Percentiles rank a stretch among this genome's conserved stretches.
Evolutionary conservation across 1,140 invertebrate species (phyloP).

Genomic region (Diorhabda elongata): DNA sequence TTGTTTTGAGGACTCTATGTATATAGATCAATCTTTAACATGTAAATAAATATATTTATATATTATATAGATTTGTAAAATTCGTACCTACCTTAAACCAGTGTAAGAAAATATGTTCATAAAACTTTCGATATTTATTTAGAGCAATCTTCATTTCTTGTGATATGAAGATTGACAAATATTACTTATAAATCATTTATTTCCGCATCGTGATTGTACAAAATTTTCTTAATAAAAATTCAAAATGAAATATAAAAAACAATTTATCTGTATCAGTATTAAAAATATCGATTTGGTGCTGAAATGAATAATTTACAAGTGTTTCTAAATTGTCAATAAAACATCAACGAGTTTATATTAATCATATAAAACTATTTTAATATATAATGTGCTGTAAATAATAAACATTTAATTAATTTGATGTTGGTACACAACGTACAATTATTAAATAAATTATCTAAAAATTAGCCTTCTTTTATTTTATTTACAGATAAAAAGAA

Average conservation of each 20-base stretch:
- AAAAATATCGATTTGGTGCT: slow-evolving; percentile 27
- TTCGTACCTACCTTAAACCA: slow-evolving; percentile 27
- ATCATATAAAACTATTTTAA: slow-evolving; percentile 44
- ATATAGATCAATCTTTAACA: slow-evolving; percentile 29
- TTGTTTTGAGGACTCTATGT: slow-evolving; percentile 24
- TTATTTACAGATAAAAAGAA: neutral
- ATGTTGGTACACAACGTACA: slow-evolving; percentile 45
- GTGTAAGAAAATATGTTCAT: slow-evolving; percentile 25
- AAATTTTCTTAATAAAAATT: slow-evolving; percentile 41
- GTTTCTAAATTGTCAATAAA: slow-evolving; percentile 40
- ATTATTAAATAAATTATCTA: slow-evolving; percentile 31
- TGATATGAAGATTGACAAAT: slow-evolving; percentile 7
- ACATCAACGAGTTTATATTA: slow-evolving; percentile 39
- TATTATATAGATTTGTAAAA: slow-evolving; percentile 28
- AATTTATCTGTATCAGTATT: slow-evolving; percentile 42
- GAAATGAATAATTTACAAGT: slow-evolving; percentile 29
- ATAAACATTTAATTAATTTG: slow-evolving; percentile 38
- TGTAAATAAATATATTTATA: slow-evolving; percentile 22
- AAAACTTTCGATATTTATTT: slow-evolving; percentile 31
- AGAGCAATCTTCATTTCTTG: slow-evolving; percentile 15
- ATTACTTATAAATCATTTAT: slow-evolving; percentile 22
- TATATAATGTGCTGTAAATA: slow-evolving; percentile 46
- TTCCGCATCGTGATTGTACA: slow-evolving; percentile 38
- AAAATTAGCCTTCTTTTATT: slow-evolving; percentile 9
- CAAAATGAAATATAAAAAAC: slow-evolving; percentile 31